A percentile compares a stretch with the other conserved stretches of the same genome.
Conservation (phyloP, 2,797 vertebrate species). For the Tamandua tetradactyla region DNA sequence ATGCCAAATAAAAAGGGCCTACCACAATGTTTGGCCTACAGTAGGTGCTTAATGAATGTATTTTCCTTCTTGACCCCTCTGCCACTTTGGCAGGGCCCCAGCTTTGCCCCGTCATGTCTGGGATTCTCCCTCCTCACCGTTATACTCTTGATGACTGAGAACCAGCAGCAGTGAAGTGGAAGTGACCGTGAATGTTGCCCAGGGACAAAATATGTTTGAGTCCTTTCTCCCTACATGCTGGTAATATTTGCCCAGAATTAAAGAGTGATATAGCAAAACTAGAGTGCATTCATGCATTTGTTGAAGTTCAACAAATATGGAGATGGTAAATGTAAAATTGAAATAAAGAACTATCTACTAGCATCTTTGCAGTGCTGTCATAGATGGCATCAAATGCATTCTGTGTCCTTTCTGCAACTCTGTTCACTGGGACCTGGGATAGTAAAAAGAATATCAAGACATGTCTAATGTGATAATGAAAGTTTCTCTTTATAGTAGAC, state of each 20-base stretch:
- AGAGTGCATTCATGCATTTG: neutral
- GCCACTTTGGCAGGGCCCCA: neutral
- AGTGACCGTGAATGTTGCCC: too few relatives aligned
- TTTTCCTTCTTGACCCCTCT: neutral
- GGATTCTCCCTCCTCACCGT: neutral
- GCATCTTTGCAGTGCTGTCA: neutral
- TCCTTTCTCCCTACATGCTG: neutral
- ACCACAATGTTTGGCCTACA: neutral
- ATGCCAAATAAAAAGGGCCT: neutral
- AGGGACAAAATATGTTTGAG: neutral
- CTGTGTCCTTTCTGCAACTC: conserved; percentile 18
- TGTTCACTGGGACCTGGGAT: neutral
- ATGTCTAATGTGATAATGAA: neutral
- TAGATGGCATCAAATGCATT: neutral
- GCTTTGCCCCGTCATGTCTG: neutral
- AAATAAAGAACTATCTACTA: conserved; percentile 5
- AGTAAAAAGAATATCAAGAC: conserved; percentile 13
- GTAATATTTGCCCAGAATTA: neutral
- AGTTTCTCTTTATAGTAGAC: neutral
- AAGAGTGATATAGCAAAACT: neutral
- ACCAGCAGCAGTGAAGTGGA: neutral
- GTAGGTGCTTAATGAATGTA: neutral
- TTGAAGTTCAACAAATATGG: neutral
- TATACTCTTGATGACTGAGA: neutral
- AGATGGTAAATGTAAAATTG: neutral